Base-by-base conservation (phyloP, 2,888 invertebrate species). In the Rotaria magnacalcarata region DNA sequence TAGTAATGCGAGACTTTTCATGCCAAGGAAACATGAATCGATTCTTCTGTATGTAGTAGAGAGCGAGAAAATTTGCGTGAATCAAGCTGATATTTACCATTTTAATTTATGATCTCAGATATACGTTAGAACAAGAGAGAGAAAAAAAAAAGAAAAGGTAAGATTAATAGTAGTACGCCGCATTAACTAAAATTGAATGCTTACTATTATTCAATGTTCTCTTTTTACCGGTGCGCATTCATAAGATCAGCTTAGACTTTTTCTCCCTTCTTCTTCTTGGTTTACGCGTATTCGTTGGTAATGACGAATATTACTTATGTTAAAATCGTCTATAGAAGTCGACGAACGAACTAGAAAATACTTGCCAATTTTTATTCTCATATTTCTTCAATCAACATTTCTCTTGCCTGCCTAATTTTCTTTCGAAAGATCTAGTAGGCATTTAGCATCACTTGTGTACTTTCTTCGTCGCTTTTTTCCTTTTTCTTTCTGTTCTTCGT, bases 331-430 rank as follows among this genome's bases (percentile, higher is more conserved):
- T 27, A 16, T 6, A 67, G 67, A 19, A 67, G 67, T 41, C 16
- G 34, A 3, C 27, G 34, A 6, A 67, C 67, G n/a, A 67, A 67
- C 19, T 6, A 14, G 5, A 67, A 34, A 11, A 34, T 34, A 67
- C 14, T 67, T 67, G 67, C 34, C 67, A 67, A 27, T 19, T 67
- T 67, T 67, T 67, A 67, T 67, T 67, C 67, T 67, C 27, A 27
- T 67, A 67, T 34, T 67, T 67, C 34, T 67, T 14, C 67, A 67
- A 67, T 67, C 67, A 67, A 67, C 67, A 67, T 67, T 67, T 60
- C 34, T 67, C 67, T 67, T 8, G 27, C 34, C 27, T 34, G 34
- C 34, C 27, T 19, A 34, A 11, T 60, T 67, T 19, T 41, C 19
- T 67, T 34, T 34, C 34, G 27, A 34, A 19, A 67, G 67, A 67